These are phyloP conservation scores for Andrena chrysosceles DNA, from an alignment of 2,888 invertebrate species.

Conservation along the genomic window DNA sequence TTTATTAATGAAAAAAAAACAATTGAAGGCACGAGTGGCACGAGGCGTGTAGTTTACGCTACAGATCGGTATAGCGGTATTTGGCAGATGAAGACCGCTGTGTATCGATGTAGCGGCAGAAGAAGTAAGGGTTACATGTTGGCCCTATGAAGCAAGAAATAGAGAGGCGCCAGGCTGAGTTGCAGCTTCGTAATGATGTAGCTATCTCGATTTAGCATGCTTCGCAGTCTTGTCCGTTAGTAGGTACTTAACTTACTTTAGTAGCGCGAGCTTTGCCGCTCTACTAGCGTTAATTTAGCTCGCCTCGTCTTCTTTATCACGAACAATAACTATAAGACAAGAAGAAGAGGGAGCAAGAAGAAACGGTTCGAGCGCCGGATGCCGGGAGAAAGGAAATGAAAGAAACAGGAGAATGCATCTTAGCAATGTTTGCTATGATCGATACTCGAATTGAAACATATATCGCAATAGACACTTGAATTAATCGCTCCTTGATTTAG, in stretches of 20 bases:
- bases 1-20: neutral
- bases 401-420: neutral
- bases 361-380: neutral
- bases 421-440: neutral
- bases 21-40: neutral
- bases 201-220: constrained; percentile 78
- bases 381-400: neutral
- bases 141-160: constrained; percentile 60
- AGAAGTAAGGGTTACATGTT: constrained; percentile 60
- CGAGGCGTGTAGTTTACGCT: neutral
- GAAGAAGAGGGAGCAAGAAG: neutral
- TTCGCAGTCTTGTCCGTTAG: constrained; percentile 70
- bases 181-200: constrained; percentile 74
- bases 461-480: neutral
- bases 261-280: constrained; percentile 68
- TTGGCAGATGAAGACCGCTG: constrained; percentile 47
- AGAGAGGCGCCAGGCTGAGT: constrained; percentile 61
- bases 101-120: constrained; percentile 40
- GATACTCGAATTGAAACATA: constrained; percentile 8
- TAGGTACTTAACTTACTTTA: constrained; percentile 70
- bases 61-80: too few relatives aligned
- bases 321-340: constrained; percentile 27
- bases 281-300: constrained; percentile 63
- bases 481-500: constrained; percentile 10
- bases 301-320: constrained; percentile 39